Conservation (phyloP, 2,888 invertebrate species). For the Drosophila fulvimacula region DNA sequence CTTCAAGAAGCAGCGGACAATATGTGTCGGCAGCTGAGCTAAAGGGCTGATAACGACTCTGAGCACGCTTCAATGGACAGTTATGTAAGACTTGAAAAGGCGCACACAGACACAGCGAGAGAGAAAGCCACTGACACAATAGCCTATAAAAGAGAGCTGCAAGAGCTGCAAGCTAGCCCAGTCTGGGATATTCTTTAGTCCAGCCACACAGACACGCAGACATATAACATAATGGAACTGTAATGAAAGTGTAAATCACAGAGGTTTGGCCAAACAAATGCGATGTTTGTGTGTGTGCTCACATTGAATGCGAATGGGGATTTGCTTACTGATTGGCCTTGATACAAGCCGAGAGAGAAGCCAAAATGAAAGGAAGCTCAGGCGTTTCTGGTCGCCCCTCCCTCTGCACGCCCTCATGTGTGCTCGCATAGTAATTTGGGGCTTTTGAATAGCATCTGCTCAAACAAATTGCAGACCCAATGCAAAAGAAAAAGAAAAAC, state of each 20-base stretch:
- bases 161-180: background rate
- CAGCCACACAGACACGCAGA: background rate
- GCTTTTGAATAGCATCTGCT: slow-evolving; percentile 31
- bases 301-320: slow-evolving; percentile 34
- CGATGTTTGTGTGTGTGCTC: slow-evolving; percentile 29
- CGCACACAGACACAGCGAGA: background rate
- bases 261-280: slow-evolving; percentile 45
- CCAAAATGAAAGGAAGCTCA: slow-evolving; percentile 13
- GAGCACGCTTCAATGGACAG: slow-evolving; percentile 56
- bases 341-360: slow-evolving; percentile 28
- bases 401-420: background rate
- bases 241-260: slow-evolving; percentile 65
- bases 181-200: slow-evolving; percentile 8
- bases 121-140: slow-evolving; percentile 1
- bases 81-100: slow-evolving; percentile 24
- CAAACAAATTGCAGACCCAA: slow-evolving; percentile 32
- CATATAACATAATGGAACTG: slow-evolving; percentile 49
- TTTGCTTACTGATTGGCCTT: slow-evolving; percentile 61
- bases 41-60: slow-evolving; percentile 54
- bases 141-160: slow-evolving; percentile 21
- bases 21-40: slow-evolving; percentile 20
- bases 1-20: background rate
- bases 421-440: slow-evolving; percentile 20
- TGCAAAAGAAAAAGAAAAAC: too few relatives aligned
- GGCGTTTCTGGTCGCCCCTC: background rate